A percentile compares a stretch with the other conserved stretches of the same genome.
Conservation (phyloP, 2,888 invertebrate genomes). For the Lydus trimaculatus region DNA sequence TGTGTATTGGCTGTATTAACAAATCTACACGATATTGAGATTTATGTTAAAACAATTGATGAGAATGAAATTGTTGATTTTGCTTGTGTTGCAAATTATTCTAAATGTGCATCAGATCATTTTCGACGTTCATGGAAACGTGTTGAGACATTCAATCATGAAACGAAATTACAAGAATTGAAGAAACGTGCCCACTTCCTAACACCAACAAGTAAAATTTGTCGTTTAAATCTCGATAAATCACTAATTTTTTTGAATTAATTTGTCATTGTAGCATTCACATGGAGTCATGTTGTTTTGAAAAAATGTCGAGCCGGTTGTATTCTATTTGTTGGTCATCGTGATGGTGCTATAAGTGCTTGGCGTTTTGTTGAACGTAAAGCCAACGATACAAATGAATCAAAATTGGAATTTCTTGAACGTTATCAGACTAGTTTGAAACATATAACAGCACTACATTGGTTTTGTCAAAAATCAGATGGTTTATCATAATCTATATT, state of each 20-base stretch:
- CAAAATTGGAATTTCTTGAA: conserved; percentile 42
- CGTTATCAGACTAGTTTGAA: conserved; percentile 42
- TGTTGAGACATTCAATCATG: conserved; percentile 31
- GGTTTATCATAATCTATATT: conserved; percentile 17
- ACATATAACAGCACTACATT: conserved; percentile 47
- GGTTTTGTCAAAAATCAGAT: conserved; percentile 37
- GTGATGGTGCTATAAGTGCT: conserved; percentile 49
- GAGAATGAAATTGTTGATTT: conserved; percentile 46
- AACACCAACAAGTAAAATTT: conserved; percentile 50
- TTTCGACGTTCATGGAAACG: conserved; percentile 42
- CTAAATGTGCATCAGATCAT: conserved; percentile 44
- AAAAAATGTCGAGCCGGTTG: conserved; percentile 37
- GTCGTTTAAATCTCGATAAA: too few species aligned
- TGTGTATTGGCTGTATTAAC: conserved; percentile 49
- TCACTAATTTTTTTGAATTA: too few species aligned
- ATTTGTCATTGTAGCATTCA: conserved; percentile 45
- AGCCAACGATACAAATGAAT: conserved; percentile 33
- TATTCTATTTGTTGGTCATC: conserved; percentile 51
- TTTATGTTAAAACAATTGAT: conserved; percentile 46
- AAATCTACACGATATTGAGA: conserved; percentile 50
- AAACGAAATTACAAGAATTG: conserved; percentile 43
- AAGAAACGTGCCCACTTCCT: conserved; percentile 45
- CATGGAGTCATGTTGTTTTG: conserved; percentile 51
- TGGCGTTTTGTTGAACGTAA: conserved; percentile 47
- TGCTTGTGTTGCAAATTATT: conserved; percentile 45